phyloP scores from a whole-genome alignment of 2,888 invertebrate genomes.

The Deilephila elpenor region DNA sequence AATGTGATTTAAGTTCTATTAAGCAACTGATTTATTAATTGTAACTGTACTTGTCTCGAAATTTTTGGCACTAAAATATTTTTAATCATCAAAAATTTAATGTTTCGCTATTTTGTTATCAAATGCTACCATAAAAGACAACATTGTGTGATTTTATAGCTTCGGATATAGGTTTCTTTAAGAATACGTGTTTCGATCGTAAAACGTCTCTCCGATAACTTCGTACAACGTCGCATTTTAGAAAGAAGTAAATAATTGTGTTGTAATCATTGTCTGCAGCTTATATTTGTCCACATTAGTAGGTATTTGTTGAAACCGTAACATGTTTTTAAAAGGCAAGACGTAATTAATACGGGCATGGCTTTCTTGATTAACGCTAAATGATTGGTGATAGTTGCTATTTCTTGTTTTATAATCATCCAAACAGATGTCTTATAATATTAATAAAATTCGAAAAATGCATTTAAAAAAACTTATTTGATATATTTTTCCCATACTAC shows the following conservation, averaged over 20 bases:
- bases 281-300: too few species aligned
- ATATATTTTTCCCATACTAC: background rate
- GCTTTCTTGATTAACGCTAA: too few species aligned
- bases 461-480: background rate
- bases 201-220: constrained; percentile 4
- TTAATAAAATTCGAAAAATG: too few species aligned
- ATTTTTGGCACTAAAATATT: background rate
- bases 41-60: background rate
- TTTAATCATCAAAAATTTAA: background rate
- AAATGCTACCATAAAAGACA: constrained; percentile 11
- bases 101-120: constrained; percentile 14
- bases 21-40: too few species aligned
- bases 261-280: background rate
- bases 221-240: constrained; percentile 7
- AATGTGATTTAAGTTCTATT: too few species aligned
- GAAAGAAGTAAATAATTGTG: background rate
- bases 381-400: too few species aligned
- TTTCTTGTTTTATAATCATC: too few species aligned
- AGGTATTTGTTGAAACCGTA: too few species aligned
- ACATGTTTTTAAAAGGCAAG: too few species aligned
- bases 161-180: constrained; percentile 8
- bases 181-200: constrained; percentile 13
- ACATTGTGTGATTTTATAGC: constrained; percentile 21
- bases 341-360: too few species aligned
- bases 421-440: too few species aligned